phyloP scores from a whole-genome alignment of 1,140 invertebrate genomes.

The Tetragnatha versicolor region DNA sequence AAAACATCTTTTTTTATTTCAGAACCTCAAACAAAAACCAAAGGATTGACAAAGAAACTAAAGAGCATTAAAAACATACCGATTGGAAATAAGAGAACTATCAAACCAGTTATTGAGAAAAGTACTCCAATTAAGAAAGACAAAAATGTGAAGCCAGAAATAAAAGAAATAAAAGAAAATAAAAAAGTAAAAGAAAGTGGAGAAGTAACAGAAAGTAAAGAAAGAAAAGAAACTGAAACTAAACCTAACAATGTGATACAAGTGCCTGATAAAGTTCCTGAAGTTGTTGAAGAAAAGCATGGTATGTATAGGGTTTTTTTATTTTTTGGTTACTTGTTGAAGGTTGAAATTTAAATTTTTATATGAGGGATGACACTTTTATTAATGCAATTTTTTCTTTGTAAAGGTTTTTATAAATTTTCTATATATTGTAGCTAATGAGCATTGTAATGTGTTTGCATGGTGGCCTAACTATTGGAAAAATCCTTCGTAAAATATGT shows the following conservation, averaged over 20 bases:
- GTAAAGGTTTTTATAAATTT: too few relatives aligned
- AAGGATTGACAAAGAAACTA: background rate
- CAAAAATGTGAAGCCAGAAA: background rate
- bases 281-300: background rate
- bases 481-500: too few relatives aligned
- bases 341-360: background rate
- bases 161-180: too few relatives aligned
- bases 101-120: background rate
- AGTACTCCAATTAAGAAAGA: background rate
- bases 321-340: background rate
- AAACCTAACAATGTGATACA: conserved; percentile 1
- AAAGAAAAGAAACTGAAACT: background rate
- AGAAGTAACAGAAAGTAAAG: too few relatives aligned
- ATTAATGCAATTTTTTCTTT: background rate
- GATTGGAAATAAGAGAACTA: background rate
- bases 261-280: background rate
- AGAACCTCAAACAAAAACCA: background rate
- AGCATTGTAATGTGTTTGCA: too few relatives aligned
- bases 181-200: too few relatives aligned
- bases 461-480: too few relatives aligned
- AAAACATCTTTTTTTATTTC: background rate
- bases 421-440: too few relatives aligned
- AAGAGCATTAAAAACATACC: background rate
- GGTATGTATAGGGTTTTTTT: background rate
- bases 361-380: background rate